Conservation (phyloP, 2,888 invertebrate genomes). For the Mantis religiosa region DNA sequence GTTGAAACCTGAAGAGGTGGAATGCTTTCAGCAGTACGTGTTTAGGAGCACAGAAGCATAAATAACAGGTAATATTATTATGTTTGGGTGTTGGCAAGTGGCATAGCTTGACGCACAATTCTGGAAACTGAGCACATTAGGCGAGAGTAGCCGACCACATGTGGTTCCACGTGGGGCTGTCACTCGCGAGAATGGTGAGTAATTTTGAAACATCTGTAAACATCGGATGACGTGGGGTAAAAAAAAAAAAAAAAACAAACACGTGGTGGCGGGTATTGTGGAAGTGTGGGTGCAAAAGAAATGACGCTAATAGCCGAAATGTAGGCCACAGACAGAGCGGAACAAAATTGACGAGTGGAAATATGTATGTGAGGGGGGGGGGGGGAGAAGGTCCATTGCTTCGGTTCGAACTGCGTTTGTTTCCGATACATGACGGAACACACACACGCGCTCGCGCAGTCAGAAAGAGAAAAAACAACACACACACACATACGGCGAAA, state of each 20-base stretch:
- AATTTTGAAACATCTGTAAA: neutral
- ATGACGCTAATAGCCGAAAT: neutral
- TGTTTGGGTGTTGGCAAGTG: neutral
- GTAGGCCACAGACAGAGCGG: neutral
- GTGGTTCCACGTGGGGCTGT: neutral
- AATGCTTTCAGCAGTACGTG: too few species aligned
- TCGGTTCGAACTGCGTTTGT: neutral
- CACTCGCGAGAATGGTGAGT: neutral
- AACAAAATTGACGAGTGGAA: neutral
- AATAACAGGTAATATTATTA: neutral
- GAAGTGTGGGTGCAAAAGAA: neutral
- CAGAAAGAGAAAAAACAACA: constrained; percentile 3
- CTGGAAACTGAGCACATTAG: neutral
- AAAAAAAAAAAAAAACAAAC: neutral
- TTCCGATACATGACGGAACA: neutral
- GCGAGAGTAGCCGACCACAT: neutral
- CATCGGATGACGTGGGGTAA: neutral
- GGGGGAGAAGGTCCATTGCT: neutral
- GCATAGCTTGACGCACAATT: neutral
- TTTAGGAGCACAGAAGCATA: neutral
- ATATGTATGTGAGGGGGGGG: neutral
- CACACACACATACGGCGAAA: neutral
- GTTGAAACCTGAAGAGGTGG: too few species aligned
- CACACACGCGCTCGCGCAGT: neutral
- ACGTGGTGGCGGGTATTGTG: neutral